Evolutionary conservation across 1,140 invertebrate species (phyloP), one percentile per base, ranked within the genome.

Genomic region (Bombus polaris): DNA sequence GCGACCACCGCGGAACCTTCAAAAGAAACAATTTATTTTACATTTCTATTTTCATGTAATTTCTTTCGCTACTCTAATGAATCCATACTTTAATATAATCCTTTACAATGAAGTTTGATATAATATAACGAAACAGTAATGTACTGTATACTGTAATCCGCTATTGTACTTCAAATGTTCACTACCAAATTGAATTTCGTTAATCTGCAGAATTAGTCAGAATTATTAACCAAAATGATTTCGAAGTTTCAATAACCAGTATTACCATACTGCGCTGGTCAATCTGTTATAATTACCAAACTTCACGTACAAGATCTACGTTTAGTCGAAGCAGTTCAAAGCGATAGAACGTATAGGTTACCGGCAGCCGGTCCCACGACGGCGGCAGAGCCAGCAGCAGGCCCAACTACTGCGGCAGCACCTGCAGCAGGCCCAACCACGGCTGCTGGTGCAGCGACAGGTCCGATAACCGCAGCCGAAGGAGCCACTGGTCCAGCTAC

Each of bases 321-420:
- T 42, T 35, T 28, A 32, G 8, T 13, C 42, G 1, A n/a, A 28
- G 9, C 4, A 25, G 28, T 59, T 35, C 0, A 5, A 35, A 8
- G 18, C 32, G 25, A 83, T 57, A 35, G 13, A 25, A 77, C 15
- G 8, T 8, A 12, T 13, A 0, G 1, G 9, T 84, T 84, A 82
- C 87, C 87, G 3, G 83, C 78, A 42, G 81, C 72, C 4, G 92
- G 90, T 37, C 91, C 91, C 13, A 92, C 71, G 15, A 93, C 81
- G 0, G 89, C 86, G 4, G 84, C 83, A 18, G 73, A 76, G 9
- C 70, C 75, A 1, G 70, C 83, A 42, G 79, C 74, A 3, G 92
- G 90, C 32, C 91, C 91, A n/a, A 92, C 73, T 9, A 93, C 82
- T 0, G 89, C 86, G 4, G 84, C 83, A 18, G 73, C 71, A 9